Percentiles rank a stretch among this genome's conserved stretches.
Conservation (phyloP, 2,797 vertebrate species). For the Sebastiscus tertius region DNA sequence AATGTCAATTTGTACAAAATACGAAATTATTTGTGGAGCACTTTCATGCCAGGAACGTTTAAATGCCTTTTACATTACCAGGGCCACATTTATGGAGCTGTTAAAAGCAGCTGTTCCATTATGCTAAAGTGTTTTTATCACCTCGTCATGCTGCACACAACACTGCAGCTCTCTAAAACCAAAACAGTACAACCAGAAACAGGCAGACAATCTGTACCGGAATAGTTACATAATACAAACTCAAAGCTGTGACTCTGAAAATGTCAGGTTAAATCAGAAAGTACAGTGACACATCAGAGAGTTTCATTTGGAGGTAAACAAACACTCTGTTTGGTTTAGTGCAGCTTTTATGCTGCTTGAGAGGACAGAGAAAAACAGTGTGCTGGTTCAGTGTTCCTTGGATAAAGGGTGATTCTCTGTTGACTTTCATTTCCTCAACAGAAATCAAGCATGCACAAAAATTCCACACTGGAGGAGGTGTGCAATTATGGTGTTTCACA, state of each 20-base stretch:
- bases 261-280: constrained; percentile 24
- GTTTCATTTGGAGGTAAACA: constrained; percentile 52
- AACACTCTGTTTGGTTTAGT: constrained; percentile 25
- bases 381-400: constrained; percentile 6
- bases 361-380: constrained; percentile 5
- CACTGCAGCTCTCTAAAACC: constrained; percentile 3
- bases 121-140: constrained; percentile 32
- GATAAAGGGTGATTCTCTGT: constrained; percentile 21
- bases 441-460: constrained; percentile 26
- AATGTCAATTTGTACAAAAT: constrained; percentile 5
- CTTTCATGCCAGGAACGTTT: constrained; percentile 14
- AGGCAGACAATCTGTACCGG: not conserved
- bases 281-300: constrained; percentile 12
- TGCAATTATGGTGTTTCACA: constrained; percentile 43
- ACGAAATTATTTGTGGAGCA: constrained; percentile 8
- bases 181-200: not conserved
- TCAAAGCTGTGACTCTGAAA: constrained; percentile 5
- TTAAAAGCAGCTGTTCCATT: constrained; percentile 51
- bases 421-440: constrained; percentile 32
- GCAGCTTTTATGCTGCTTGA: constrained; percentile 14
- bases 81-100: constrained; percentile 18
- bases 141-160: constrained; percentile 10
- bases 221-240: constrained; percentile 12
- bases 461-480: constrained; percentile 3
- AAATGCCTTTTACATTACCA: constrained; percentile 15